phyloP scores from a whole-genome alignment of 1,140 invertebrate genomes.

The Scaptomyza graminum region DNA sequence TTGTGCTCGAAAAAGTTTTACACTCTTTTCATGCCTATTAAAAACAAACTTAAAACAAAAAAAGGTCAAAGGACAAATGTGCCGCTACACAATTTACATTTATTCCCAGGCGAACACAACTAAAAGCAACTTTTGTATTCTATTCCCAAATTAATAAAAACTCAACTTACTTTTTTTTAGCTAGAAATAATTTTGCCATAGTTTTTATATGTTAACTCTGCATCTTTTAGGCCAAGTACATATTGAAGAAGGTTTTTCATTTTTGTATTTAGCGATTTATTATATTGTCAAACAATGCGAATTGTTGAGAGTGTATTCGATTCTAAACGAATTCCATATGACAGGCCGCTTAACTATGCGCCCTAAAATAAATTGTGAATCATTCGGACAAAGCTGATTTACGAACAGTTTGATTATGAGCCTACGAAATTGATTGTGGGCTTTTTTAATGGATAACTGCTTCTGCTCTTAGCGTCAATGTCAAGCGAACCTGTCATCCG shows the following conservation, averaged over 20 bases:
- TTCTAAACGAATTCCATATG: constrained; percentile 3
- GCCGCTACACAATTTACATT: too few species aligned
- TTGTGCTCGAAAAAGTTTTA: not conserved
- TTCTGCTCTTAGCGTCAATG: constrained; percentile 9
- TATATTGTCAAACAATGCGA: constrained; percentile 7
- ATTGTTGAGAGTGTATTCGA: constrained; percentile 9
- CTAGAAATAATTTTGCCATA: not conserved
- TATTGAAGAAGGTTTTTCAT: too few species aligned
- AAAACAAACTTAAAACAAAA: not conserved
- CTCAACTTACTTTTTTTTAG: not conserved
- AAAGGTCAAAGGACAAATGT: not conserved
- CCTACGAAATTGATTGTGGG: constrained; percentile 46
- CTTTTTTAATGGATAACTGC: constrained; percentile 8
- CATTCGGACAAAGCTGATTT: constrained; percentile 32
- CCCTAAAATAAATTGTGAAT: constrained; percentile 16
- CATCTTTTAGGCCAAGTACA: not conserved
- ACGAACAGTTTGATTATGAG: not conserved
- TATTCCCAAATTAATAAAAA: not conserved
- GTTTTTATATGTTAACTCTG: not conserved
- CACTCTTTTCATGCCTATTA: not conserved
- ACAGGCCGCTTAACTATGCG: not conserved
- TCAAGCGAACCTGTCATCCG: constrained; percentile 67
- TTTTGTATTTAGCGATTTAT: constrained; percentile 17
- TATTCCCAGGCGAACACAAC: not conserved
- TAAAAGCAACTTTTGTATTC: not conserved